These are phyloP conservation scores for Gorsachius goisagi DNA, from an alignment of 2,113 vertebrate species.

Conservation along the genomic window DNA sequence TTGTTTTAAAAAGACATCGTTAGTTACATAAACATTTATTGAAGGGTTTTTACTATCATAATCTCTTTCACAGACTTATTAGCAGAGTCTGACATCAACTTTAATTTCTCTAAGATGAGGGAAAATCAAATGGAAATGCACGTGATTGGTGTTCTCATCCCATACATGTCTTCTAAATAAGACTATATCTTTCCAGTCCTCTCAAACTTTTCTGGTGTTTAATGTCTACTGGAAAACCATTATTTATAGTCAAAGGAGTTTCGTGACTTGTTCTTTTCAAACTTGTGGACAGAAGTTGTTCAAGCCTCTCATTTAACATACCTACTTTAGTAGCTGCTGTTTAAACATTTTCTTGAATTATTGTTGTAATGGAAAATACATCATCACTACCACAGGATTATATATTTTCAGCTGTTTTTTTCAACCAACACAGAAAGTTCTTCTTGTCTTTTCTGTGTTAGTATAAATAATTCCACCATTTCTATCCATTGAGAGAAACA, in stretches of 20 bases:
- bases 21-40: background rate
- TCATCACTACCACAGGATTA: background rate
- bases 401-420: background rate
- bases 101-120: background rate
- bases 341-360: constrained; percentile 40
- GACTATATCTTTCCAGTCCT: background rate
- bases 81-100: background rate
- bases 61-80: background rate
- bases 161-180: background rate
- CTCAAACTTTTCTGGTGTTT: background rate
- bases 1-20: background rate
- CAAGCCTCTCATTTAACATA: constrained; percentile 15
- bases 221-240: background rate
- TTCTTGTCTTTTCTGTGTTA: background rate
- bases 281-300: constrained; percentile 20
- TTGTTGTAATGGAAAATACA: constrained; percentile 39
- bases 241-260: background rate
- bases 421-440: background rate
- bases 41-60: background rate
- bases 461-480: background rate
- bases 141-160: background rate
- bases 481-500: background rate
- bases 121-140: background rate
- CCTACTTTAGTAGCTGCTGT: background rate
- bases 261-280: constrained; percentile 15